Base-by-base conservation (phyloP, 1,140 invertebrate species). In the Melipona quadrifasciata region DNA sequence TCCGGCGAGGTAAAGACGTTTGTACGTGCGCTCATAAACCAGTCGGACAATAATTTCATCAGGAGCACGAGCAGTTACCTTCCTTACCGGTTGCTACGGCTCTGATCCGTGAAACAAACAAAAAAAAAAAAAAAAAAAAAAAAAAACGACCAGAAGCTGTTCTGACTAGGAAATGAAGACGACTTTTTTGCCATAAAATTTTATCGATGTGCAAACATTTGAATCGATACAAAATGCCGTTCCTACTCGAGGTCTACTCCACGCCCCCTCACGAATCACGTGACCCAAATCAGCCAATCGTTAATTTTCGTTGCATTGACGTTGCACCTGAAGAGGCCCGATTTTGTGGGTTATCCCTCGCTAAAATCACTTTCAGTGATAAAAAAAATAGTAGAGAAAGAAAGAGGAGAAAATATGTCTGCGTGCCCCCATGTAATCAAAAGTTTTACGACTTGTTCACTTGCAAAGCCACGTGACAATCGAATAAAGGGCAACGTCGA, bases 11-110 rank as follows among this genome's bases (percentile, higher is more conserved):
- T 47, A 51, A 71, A 47, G 53, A 21, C 39, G 67, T 27, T 80
- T 34, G 53, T 39, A 16, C 53, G 53, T 11, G 39, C 39, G 17
- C 68, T 74, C 79, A 31, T 81, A 81, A 81, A 81, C 70, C 78
- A 39, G 2, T 8, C 6, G 16, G 19, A 47, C 39, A 17, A 61
- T 81, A 81, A 81, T 81, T 81, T 64, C 34, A 81, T 70, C 68
- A 81, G 64, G 70, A 39, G 39, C 39, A 51, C 3, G 19, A 0
- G 0, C 79, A 12, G 5, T 58, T 47, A 61, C n/a, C n/a, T 72
- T 80, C 71, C 68, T 80, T 55, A 47, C 47, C 19, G 76, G 39
- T 39, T 10, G 27, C 4, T 39, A 16, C 34, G 14, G 19, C 14
- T 31, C 51, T 47, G 61, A 39, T 75, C 55, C 55, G 73, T 75